These are phyloP conservation scores for Pterocles burchelli DNA, from an alignment of 2,113 vertebrate species.

Conservation along the genomic window DNA sequence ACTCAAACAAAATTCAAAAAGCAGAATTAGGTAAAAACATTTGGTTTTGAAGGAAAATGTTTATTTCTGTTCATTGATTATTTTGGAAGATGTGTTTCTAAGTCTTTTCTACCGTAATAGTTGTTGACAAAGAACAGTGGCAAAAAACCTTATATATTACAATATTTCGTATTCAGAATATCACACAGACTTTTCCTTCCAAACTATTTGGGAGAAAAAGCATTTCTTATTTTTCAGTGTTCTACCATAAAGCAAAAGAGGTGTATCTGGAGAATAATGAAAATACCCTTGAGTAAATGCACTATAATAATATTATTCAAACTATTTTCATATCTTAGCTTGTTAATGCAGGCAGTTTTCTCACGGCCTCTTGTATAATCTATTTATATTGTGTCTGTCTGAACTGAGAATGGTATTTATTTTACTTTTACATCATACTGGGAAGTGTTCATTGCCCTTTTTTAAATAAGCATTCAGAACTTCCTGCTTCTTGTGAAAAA, in stretches of 20 bases:
- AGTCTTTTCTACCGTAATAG: background rate
- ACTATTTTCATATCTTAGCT: background rate
- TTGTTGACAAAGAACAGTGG: background rate
- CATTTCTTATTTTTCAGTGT: background rate
- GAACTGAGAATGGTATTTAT: conserved; percentile 21
- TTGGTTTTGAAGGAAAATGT: background rate
- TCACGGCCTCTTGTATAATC: background rate
- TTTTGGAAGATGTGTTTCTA: background rate
- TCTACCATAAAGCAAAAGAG: background rate
- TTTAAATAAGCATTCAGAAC: conserved; percentile 19
- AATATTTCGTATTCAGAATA: background rate
- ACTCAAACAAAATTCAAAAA: background rate
- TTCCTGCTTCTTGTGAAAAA: background rate
- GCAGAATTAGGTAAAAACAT: background rate
- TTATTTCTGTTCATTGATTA: background rate
- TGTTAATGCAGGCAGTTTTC: conserved; percentile 2
- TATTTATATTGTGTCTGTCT: conserved; percentile 20
- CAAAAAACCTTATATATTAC: accelerated
- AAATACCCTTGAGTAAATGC: background rate
- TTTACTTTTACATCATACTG: conserved; percentile 27
- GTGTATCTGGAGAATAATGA: background rate
- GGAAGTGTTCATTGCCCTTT: background rate
- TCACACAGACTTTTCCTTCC: background rate
- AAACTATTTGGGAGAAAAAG: background rate
- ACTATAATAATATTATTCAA: background rate